A percentile compares a stretch with the other conserved stretches of the same genome.
Evolutionary conservation across 2,113 vertebrate species (phyloP).

Genomic region (Phocoena sinus): DNA sequence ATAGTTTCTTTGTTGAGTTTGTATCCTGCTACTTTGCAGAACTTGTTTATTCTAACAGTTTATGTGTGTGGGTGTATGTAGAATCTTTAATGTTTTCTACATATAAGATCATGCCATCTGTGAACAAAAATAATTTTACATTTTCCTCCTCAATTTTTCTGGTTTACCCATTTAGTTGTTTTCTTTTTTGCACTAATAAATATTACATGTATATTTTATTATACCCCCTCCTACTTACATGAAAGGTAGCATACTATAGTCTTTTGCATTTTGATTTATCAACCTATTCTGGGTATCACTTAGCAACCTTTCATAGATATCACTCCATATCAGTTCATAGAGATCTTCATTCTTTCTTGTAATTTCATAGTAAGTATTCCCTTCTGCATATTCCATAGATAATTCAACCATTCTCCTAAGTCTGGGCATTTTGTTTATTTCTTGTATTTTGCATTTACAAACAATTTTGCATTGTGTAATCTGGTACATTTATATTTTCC

Average conservation of each 20-base stretch:
- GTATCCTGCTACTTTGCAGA: background rate
- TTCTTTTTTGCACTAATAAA: background rate
- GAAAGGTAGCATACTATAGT: background rate
- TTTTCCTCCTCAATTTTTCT: background rate
- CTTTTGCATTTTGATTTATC: background rate
- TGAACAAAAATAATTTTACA: background rate
- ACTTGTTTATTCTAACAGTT: background rate
- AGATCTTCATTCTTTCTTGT: background rate
- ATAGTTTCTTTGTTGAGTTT: background rate
- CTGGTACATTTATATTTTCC: background rate
- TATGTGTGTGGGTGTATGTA: background rate
- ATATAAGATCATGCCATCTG: background rate
- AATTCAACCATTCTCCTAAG: background rate
- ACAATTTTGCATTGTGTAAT: background rate
- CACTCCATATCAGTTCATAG: background rate
- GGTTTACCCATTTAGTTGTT: background rate
- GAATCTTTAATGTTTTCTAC: background rate
- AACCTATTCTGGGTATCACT: background rate
- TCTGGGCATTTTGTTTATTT: background rate
- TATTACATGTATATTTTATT: background rate
- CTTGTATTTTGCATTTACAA: background rate
- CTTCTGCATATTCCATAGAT: background rate
- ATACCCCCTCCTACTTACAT: background rate
- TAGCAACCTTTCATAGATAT: background rate
- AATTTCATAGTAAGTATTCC: background rate